Base-by-base conservation (phyloP, 1,140 invertebrate species). In the Telenomus remus region DNA sequence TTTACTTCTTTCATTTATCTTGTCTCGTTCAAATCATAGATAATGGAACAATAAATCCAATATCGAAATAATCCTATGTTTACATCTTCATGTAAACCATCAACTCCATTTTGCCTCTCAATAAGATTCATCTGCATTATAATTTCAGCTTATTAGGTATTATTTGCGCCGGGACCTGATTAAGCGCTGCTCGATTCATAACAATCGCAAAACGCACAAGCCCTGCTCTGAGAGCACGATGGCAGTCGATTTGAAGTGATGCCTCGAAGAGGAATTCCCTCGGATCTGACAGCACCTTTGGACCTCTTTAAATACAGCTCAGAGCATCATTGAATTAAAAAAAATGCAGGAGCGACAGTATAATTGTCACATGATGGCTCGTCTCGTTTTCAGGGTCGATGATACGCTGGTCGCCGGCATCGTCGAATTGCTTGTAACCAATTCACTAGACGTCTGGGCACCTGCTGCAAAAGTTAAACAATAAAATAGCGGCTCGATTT, bases 301-400 rank as follows among this genome's bases (percentile, higher is more conserved):
- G 7, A 48, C 50, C 46, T 54, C 47, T 42, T 54, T 46, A 50
- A 70, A 65, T 56, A 33, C 60, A 61, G 61, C 66, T n/a, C n/a
- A n/a, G n/a, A n/a, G 65, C 69, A 75, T 71, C 53, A 71, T 79
- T 59, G 53, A 6, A 27, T 3, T 27, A 65, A 73, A 73, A 49
- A 49, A 49, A 66, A 66, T 66, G 54, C 54, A 51, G n/a, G n/a
- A n/a, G 47, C 47, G 27, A 44, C 64, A 42, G 71, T 74, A 68
- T 80, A 78, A 80, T 82, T 80, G 82, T 83, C 83, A 83, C 79
- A 81, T 77, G 81, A 84, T 79, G 76, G 77, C 79, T 76, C 73
- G 76, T 60, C 71, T 60, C 71, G n/a, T n/a, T 11, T 3, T 9
- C 37, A 9, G 37, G 37, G 37, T 39, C 37, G 37, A 39, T n/a